Evolutionary conservation across 2,113 vertebrate species (phyloP), one percentile per base, ranked within the genome.

Genomic region (Rhineura floridana): DNA sequence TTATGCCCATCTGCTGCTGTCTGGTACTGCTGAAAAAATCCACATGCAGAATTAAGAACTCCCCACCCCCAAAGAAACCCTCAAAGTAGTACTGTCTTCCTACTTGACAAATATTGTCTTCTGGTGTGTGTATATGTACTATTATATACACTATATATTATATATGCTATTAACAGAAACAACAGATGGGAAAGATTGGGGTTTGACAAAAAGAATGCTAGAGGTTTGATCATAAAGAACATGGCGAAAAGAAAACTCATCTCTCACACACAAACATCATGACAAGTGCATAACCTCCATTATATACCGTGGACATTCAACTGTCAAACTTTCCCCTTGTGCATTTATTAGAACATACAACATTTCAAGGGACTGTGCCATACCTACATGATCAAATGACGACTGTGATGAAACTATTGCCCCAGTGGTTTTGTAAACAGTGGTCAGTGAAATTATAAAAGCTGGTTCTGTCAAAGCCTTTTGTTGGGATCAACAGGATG

Each of bases 1-100:
- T 95, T 93, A 88, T 95, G 89, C 83, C 95, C 94, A 94, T 95
- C 94, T 96, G 94, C 36, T 88, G 87, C 90, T 92, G 92, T 94
- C 94, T 96, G 94, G 89, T 93, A 95, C 92, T 92, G 93, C 91
- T 95, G 96, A 96, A 95, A 95, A 96, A 97, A 95, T 90, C 92
- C 96, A 97, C 96, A 96, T 90, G 90, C 89, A 85, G 91, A 96
- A 95, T 94, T 94, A 96, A 93, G 91, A 92, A 90, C 84, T 94
- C 67, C 10, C 70, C 36, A 39, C 36, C n/a, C 39, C 19, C 1
- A 5, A 7, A 91, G 88, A 95, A 50, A 30, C 28, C 73, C 63
- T 63, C 46, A 77, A 93, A 0, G 23, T 23, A 81, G 65, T 95
- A 89, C 85, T 92, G 90, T 93, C 88, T 95, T 95, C 95, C 91